phyloP scores from a whole-genome alignment of 2,888 invertebrate genomes.

The Aphidoletes aphidimyza region DNA sequence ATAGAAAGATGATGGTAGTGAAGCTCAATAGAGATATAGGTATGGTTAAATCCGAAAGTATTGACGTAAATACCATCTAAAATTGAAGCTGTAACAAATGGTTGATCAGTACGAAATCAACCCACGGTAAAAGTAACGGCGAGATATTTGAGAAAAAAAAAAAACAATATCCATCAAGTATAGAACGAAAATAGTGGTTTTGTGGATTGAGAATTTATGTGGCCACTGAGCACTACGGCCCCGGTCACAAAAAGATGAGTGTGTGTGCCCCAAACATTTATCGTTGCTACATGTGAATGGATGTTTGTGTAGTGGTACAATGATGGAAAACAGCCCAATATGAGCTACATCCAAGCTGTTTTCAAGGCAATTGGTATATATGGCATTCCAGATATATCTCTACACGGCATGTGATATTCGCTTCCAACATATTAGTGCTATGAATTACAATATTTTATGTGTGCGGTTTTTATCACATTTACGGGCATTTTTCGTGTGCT shows the following conservation, averaged over 20 bases:
- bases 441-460: constrained; percentile 51
- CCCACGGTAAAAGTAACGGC: neutral
- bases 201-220: constrained; percentile 33
- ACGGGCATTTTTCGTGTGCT: neutral
- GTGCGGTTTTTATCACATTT: neutral
- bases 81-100: neutral
- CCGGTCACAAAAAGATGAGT: no score
- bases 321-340: neutral
- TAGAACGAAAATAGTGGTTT: constrained; percentile 36
- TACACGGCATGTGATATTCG: neutral
- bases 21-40: constrained; percentile 41
- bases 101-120: constrained; percentile 13
- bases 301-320: neutral
- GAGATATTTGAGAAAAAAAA: neutral
- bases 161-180: constrained; percentile 51
- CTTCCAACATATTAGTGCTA: constrained; percentile 2
- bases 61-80: constrained; percentile 49
- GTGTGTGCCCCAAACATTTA: no score
- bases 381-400: no score
- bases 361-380: neutral
- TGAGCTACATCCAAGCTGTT: neutral
- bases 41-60: neutral
- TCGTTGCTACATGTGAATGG: neutral
- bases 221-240: no score
- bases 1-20: constrained; percentile 1